Evolutionary conservation across 2,797 vertebrate species (phyloP), one percentile per base, ranked within the genome.

Genomic region (Clarias laeviceps): DNA sequence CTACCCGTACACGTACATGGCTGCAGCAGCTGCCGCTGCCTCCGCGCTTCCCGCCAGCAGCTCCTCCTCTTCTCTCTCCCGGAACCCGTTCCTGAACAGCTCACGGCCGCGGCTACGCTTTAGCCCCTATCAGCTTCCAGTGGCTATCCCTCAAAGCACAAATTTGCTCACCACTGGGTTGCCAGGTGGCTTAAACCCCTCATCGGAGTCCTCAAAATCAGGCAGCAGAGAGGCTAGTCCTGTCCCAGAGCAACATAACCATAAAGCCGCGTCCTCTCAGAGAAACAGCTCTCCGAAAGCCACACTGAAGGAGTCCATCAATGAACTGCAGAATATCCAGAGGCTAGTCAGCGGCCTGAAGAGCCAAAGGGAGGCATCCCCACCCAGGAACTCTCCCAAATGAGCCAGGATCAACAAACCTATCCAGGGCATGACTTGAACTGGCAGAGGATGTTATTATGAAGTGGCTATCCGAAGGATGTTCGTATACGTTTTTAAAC

Each of bases 1-100:
- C 1, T 99, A 98, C 83, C 97, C 98, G 0, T 99, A 99, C 94
- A 99, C 97, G 90, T 99, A 99, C 93, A 99, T 99, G 98, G 98
- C 98, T 0, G 98, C 98, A 0, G 98, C 98, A 0, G 98, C 98
- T 0, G 98, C 97, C 0, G 97, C 98, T 0, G 97, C 98, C 81
- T 97, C 98, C 0, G 97, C 96, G 29, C 93, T 99, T 88, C 98
- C 98, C 0, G 95, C 96, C 56, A 96, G 94, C 91, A 96, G 95
- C 5, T 89, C 92, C 8, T 94, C 96, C 11, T 93, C 92, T 85
- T 96, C 96, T 0, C 94, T 97, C 17, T 96, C 96, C 89, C 94
- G 97, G 89, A 97, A 97, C 90, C 97, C 96, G 45, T 97, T 98
- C 89, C 93, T 98, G 88, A 93, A 91, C 91, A 96, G 95, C 76